Conservation (phyloP, 2,797 vertebrate genomes). For the Rhinatrema bivittatum region DNA sequence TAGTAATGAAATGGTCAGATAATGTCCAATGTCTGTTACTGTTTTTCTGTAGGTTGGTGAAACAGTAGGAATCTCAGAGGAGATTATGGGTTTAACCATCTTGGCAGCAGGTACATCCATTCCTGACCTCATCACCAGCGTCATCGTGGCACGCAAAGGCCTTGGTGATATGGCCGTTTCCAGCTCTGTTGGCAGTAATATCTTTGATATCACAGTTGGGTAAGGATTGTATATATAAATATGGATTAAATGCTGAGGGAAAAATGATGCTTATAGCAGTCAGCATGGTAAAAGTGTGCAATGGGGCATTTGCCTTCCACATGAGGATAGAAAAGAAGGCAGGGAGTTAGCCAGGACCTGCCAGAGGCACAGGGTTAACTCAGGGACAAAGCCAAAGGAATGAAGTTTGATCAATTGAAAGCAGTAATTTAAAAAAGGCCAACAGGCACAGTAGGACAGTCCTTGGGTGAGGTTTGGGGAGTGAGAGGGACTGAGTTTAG, state of each 20-base stretch:
- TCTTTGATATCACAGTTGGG: slow-evolving; percentile 96
- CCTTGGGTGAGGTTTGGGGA: too few species aligned
- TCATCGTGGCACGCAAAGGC: slow-evolving; percentile 93
- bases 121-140: slow-evolving; percentile 94
- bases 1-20: too few species aligned
- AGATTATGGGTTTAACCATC: slow-evolving; percentile 94
- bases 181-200: slow-evolving; percentile 95
- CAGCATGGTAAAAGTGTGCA: neutral
- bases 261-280: neutral
- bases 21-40: too few species aligned
- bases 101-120: slow-evolving; percentile 93
- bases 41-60: slow-evolving; percentile 75
- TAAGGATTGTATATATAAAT: slow-evolving; percentile 48
- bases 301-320: neutral
- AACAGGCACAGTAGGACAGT: too few species aligned
- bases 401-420: too few species aligned
- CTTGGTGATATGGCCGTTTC: slow-evolving; percentile 96
- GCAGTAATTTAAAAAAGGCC: too few species aligned
- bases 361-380: too few species aligned
- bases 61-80: slow-evolving; percentile 93
- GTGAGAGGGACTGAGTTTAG: too few species aligned
- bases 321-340: too few species aligned
- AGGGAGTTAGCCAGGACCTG: too few species aligned
- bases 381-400: too few species aligned
- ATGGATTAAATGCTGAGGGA: too few species aligned